A percentile compares a stretch with the other conserved stretches of the same genome.
These are phyloP conservation scores for Typhlichthys subterraneus DNA, from an alignment of 2,797 vertebrate species.

Conservation along the genomic window DNA sequence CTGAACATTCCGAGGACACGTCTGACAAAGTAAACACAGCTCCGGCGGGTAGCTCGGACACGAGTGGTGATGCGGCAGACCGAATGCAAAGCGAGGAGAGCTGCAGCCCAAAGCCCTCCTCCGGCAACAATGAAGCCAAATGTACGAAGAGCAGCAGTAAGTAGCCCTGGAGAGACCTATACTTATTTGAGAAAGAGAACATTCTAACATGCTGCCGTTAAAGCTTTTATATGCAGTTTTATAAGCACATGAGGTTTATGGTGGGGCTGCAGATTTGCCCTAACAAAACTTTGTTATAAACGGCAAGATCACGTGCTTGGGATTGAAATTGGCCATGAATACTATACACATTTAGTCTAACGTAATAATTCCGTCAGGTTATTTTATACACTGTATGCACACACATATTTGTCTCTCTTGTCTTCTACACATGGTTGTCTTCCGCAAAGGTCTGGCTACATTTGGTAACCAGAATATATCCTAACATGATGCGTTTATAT, in stretches of 20 bases:
- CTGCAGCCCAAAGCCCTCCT: slow-evolving; percentile 94
- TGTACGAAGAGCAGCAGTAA: slow-evolving; percentile 88
- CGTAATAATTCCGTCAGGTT: slow-evolving; percentile 2
- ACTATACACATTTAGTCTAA: slow-evolving; percentile 81
- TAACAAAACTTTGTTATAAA: slow-evolving; percentile 99
- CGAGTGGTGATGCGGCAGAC: slow-evolving; percentile 71
- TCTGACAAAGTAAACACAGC: slow-evolving; percentile 78
- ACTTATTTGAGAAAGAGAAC: slow-evolving; percentile 78
- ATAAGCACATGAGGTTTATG: slow-evolving; percentile 99
- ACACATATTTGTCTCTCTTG: too few species aligned
- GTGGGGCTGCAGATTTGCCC: slow-evolving; percentile 96
- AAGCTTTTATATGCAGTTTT: slow-evolving; percentile 99
- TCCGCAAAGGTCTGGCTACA: too few species aligned
- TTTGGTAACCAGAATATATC: too few species aligned
- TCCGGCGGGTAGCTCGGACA: slow-evolving; percentile 80
- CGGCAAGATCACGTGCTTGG: slow-evolving; percentile 96
- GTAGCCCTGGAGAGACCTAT: slow-evolving; percentile 61
- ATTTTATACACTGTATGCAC: too few species aligned
- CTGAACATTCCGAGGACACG: slow-evolving; percentile 85
- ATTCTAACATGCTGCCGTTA: slow-evolving; percentile 90
- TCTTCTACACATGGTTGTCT: too few species aligned
- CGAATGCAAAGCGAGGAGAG: slow-evolving; percentile 82
- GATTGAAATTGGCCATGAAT: slow-evolving; percentile 98
- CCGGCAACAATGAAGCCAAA: slow-evolving; percentile 95
- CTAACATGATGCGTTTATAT: too few species aligned